A percentile compares a stretch with the other conserved stretches of the same genome.
These are phyloP conservation scores for Ips typographus DNA, from an alignment of 1,140 invertebrate genomes.

Conservation along the genomic window DNA sequence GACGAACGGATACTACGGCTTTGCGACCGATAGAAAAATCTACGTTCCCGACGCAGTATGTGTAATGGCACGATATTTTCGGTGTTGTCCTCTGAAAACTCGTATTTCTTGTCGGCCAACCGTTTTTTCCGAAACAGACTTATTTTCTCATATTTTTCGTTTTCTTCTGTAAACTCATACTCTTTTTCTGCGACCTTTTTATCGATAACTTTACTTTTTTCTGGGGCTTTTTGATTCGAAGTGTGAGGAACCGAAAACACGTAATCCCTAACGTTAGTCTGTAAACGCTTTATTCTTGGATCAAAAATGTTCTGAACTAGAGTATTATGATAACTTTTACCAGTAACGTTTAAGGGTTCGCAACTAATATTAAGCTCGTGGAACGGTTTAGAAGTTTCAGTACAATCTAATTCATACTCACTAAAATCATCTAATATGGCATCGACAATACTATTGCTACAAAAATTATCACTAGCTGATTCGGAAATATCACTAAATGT, in stretches of 20 bases:
- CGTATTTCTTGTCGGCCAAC: slow-evolving; percentile 88
- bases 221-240: slow-evolving; percentile 42
- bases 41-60: slow-evolving; percentile 48
- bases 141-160: slow-evolving; percentile 79
- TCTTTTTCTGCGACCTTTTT: slow-evolving; percentile 69
- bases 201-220: slow-evolving; percentile 57
- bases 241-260: slow-evolving; percentile 48
- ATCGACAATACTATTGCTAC: slow-evolving; percentile 48
- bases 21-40: slow-evolving; percentile 45
- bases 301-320: slow-evolving; percentile 50
- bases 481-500: slow-evolving; percentile 50
- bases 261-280: slow-evolving; percentile 46
- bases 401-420: slow-evolving; percentile 51
- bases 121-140: slow-evolving; percentile 78
- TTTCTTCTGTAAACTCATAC: slow-evolving; percentile 82
- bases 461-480: slow-evolving; percentile 47
- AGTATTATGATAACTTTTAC: slow-evolving; percentile 51
- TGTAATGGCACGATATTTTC: slow-evolving; percentile 81
- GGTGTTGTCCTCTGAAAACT: slow-evolving; percentile 83
- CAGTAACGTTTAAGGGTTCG: slow-evolving; percentile 52
- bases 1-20: slow-evolving; percentile 45
- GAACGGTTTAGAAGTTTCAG: slow-evolving; percentile 50
- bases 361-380: slow-evolving; percentile 53
- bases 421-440: slow-evolving; percentile 52
- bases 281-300: slow-evolving; percentile 48